Evolutionary conservation across 2,888 invertebrate species (phyloP).

Genomic region (Euclidia mi): DNA sequence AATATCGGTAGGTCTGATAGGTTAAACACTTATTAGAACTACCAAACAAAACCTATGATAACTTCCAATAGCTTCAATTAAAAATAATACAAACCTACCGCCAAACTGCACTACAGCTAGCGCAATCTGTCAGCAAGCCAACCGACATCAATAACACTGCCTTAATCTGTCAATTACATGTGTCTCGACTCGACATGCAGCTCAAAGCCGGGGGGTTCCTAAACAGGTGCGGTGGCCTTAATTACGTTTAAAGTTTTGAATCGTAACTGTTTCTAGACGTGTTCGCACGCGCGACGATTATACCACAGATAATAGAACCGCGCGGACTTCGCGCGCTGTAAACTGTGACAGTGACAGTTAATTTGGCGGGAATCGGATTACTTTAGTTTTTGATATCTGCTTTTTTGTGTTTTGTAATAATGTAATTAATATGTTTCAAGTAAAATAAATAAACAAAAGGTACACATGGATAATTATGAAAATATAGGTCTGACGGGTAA

Average conservation of each 20-base stretch:
- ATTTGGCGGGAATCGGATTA: constrained; percentile 46
- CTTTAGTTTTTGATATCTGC: not conserved
- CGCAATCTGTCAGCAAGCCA: constrained; percentile 3
- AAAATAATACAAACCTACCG: constrained; percentile 1
- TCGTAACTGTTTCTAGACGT: constrained; percentile 40
- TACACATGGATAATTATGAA: no score
- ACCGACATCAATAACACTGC: constrained; percentile 25
- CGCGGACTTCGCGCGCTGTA: constrained; percentile 43
- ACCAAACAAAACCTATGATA: no score
- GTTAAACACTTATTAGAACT: no score
- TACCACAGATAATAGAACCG: constrained; percentile 52
- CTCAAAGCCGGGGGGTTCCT: constrained; percentile 33
- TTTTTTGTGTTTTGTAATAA: not conserved
- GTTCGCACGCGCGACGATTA: constrained; percentile 58
- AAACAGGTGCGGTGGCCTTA: constrained; percentile 56
- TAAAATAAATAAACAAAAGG: no score
- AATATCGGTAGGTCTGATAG: no score
- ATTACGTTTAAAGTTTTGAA: constrained; percentile 42
- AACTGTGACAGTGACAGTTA: constrained; percentile 53
- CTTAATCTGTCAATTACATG: constrained; percentile 50
- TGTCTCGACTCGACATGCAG: constrained; percentile 11
- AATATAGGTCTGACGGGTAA: no score
- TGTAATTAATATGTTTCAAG: no score
- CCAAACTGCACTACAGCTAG: not conserved
- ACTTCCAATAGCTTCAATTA: not conserved